Conservation (phyloP, 2,797 vertebrate species). For the Labeo calbasu region DNA sequence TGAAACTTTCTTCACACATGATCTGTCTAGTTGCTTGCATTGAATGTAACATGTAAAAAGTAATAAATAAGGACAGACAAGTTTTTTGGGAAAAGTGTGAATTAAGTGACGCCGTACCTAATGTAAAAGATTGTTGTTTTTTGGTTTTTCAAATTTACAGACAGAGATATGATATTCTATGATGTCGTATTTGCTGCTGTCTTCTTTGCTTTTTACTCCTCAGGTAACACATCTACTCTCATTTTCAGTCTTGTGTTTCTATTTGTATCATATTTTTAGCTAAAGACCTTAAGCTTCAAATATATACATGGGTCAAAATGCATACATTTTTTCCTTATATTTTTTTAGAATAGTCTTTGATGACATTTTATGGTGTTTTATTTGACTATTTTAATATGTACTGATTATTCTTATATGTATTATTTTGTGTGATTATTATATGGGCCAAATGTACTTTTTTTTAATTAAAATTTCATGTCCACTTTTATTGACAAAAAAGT, state of each 20-base stretch:
- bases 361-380: neutral
- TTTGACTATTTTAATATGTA: too few relatives aligned
- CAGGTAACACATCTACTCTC: slow-evolving; percentile 45
- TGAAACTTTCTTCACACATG: neutral
- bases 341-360: neutral
- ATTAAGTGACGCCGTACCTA: neutral
- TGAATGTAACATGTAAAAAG: neutral
- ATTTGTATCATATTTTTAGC: neutral
- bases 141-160: slow-evolving; percentile 8
- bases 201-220: slow-evolving; percentile 44
- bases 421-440: neutral
- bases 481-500: too few relatives aligned
- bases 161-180: slow-evolving; percentile 43
- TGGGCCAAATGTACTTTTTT: neutral
- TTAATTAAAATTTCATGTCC: neutral
- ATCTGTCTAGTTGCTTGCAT: neutral
- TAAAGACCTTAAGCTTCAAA: neutral
- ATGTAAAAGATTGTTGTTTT: neutral
- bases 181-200: slow-evolving; percentile 43
- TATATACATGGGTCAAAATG: neutral
- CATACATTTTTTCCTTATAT: neutral
- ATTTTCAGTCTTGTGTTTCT: neutral
- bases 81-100: neutral
- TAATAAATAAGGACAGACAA: neutral
- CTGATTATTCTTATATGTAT: neutral